Evolutionary conservation across 1,140 invertebrate genomes (phyloP).

Genomic region (Dryas iulia): DNA sequence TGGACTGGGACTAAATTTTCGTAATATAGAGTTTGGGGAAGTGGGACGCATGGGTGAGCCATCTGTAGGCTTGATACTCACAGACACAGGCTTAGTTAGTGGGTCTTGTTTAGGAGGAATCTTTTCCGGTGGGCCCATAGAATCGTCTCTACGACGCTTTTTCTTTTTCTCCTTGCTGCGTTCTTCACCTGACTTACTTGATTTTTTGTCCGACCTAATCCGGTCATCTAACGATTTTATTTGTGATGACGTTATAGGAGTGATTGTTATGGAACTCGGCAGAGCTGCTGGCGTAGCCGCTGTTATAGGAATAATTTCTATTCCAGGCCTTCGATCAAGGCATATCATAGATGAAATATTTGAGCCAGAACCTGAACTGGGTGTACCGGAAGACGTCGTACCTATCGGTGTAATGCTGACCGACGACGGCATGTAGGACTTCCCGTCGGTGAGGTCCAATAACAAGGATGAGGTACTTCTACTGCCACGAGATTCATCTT

Average conservation of each 20-base stretch:
- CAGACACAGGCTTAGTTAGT: constrained; percentile 86
- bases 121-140: constrained; percentile 93
- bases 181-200: constrained; percentile 82
- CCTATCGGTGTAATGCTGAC: constrained; percentile 90
- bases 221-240: constrained; percentile 82
- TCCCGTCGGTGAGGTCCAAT: constrained; percentile 82
- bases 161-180: constrained; percentile 88
- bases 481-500: constrained; percentile 58
- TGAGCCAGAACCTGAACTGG: constrained; percentile 60
- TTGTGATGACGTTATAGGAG: constrained; percentile 85
- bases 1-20: constrained; percentile 86
- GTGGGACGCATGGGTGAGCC: constrained; percentile 82
- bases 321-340: constrained; percentile 86
- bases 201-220: constrained; percentile 83
- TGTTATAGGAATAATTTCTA: constrained; percentile 89
- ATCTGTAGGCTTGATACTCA: constrained; percentile 87
- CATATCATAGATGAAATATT: constrained; percentile 84
- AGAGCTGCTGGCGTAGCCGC: constrained; percentile 82
- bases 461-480: constrained; percentile 67
- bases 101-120: constrained; percentile 86
- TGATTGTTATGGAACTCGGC: constrained; percentile 91
- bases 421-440: constrained; percentile 84
- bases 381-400: constrained; percentile 54
- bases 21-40: constrained; percentile 83
- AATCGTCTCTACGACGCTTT: constrained; percentile 88